Conservation (phyloP, 1,140 invertebrate species). For the Adelges cooleyi region DNA sequence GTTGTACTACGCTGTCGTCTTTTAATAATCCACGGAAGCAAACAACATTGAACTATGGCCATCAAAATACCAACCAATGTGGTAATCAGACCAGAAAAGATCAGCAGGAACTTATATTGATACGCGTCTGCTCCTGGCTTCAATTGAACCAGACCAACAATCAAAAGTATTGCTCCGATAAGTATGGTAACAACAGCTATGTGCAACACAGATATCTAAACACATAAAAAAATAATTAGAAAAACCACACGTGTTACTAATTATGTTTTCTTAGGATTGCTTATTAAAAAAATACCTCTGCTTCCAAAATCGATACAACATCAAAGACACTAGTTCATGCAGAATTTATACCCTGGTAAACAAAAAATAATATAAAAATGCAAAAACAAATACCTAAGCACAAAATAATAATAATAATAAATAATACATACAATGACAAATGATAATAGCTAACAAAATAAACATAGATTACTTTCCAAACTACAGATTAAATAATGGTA, state of each 20-base stretch:
- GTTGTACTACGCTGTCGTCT: conserved; percentile 10
- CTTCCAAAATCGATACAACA: not conserved
- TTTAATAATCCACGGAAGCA: conserved; percentile 33
- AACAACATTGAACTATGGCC: conserved; percentile 34
- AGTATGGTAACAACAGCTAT: conserved; percentile 61
- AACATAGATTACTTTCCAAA: no score
- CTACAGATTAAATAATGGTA: no score
- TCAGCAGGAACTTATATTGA: conserved; percentile 56
- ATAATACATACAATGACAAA: not conserved
- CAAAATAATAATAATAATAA: conserved; percentile 3
- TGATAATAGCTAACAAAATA: not conserved
- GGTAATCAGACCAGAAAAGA: conserved; percentile 43
- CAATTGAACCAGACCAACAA: conserved; percentile 68
- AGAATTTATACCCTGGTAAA: conserved; percentile 14
- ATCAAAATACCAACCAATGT: conserved; percentile 37
- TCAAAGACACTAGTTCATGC: conserved; percentile 16
- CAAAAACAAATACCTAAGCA: conserved; percentile 18
- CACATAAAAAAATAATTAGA: conserved; percentile 9
- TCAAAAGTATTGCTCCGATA: conserved; percentile 59
- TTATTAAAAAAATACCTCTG: not conserved
- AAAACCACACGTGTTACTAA: no score
- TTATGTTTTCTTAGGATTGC: no score
- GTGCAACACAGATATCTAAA: conserved; percentile 55
- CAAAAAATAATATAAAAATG: conserved; percentile 19
- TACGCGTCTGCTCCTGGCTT: conserved; percentile 65